Evolutionary conservation across 2,888 invertebrate species (phyloP).

Genomic region (Dorcus hopei): DNA sequence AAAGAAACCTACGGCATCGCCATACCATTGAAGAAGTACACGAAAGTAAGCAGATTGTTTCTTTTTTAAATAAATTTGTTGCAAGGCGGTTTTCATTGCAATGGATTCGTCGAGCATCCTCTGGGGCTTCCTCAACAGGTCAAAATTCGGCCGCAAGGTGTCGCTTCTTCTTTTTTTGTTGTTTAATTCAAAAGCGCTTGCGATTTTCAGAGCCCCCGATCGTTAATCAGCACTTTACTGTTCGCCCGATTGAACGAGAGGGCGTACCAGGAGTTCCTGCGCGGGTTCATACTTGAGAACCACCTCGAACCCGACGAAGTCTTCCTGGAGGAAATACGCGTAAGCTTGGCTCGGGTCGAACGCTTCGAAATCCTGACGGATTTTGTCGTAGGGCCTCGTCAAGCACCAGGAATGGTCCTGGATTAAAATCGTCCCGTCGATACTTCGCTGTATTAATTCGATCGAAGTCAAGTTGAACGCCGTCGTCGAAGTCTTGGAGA

Average conservation of each 20-base stretch:
- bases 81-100: too few species aligned
- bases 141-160: too few species aligned
- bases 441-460: slow-evolving; percentile 35
- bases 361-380: too few species aligned
- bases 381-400: slow-evolving; percentile 29
- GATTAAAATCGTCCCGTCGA: slow-evolving; percentile 29
- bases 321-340: slow-evolving; percentile 47
- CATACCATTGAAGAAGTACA: slow-evolving; percentile 32
- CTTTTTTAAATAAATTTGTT: neutral
- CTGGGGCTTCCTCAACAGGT: too few species aligned
- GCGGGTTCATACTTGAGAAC: slow-evolving; percentile 46
- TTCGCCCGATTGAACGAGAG: slow-evolving; percentile 30
- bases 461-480: slow-evolving; percentile 33
- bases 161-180: too few species aligned
- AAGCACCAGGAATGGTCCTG: slow-evolving; percentile 35
- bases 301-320: slow-evolving; percentile 47
- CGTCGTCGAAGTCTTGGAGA: slow-evolving; percentile 31
- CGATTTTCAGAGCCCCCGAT: slow-evolving; percentile 31
- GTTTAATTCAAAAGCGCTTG: slow-evolving; percentile 1
- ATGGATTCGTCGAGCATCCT: too few species aligned
- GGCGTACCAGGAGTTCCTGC: slow-evolving; percentile 40
- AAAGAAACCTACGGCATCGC: slow-evolving; percentile 31
- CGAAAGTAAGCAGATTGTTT: slow-evolving; percentile 28
- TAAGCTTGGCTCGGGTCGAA: slow-evolving; percentile 28
- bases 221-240: slow-evolving; percentile 32